A percentile compares a stretch with the other conserved stretches of the same genome.
Evolutionary conservation across 1,140 invertebrate species (phyloP).

Genomic region (Cataglyphis hispanica): DNA sequence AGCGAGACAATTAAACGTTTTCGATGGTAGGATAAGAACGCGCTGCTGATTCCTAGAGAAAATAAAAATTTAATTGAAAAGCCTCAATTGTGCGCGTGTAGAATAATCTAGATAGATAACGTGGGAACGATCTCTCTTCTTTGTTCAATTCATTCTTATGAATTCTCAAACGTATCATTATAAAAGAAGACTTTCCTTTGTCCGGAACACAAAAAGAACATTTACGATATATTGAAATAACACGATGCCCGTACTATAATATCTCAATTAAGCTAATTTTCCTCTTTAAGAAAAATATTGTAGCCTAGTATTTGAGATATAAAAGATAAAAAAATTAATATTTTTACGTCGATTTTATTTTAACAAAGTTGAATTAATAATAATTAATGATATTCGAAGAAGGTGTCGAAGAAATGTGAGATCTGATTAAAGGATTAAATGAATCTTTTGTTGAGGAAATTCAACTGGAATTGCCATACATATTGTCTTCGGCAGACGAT

Average conservation of each 20-base stretch:
- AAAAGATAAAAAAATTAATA: background rate
- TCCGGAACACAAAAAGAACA: background rate
- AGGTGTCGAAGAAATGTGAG: background rate
- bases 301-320: background rate
- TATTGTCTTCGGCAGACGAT: background rate
- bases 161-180: slow-evolving; percentile 8
- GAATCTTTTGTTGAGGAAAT: background rate
- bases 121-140: background rate
- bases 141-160: background rate
- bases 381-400: background rate
- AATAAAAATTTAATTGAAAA: slow-evolving; percentile 58
- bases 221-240: background rate
- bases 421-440: background rate
- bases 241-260: too few relatives aligned
- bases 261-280: background rate
- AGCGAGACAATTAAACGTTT: slow-evolving; percentile 44
- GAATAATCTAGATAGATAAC: slow-evolving; percentile 32
- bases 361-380: background rate
- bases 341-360: background rate
- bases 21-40: background rate
- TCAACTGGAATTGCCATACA: background rate
- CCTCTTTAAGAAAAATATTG: background rate
- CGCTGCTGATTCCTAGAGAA: slow-evolving; percentile 23
- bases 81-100: background rate
- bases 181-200: background rate